A percentile compares a stretch with the other conserved stretches of the same genome.
Conservation (phyloP, 2,797 vertebrate species). For the Bradypodion ventrale region DNA sequence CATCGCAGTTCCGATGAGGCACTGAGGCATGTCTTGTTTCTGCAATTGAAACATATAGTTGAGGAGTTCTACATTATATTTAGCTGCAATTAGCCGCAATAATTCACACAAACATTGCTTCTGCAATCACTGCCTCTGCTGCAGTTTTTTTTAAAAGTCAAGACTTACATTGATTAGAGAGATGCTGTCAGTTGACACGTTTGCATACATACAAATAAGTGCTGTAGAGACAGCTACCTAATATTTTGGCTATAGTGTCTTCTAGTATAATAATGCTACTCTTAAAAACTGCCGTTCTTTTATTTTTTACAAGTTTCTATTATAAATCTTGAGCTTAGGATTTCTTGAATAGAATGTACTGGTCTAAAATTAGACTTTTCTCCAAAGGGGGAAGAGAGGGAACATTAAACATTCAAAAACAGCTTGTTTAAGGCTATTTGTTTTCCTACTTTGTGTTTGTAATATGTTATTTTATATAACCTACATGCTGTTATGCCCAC, state of each 20-base stretch:
- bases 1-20: too few relatives aligned
- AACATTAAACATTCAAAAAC: constrained; percentile 14
- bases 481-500: constrained; percentile 21
- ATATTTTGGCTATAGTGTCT: background rate
- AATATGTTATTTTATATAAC: constrained; percentile 18
- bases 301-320: background rate
- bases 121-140: too few relatives aligned
- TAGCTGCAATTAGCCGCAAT: too few relatives aligned
- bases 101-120: too few relatives aligned
- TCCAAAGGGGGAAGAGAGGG: background rate
- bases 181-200: too few relatives aligned
- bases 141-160: too few relatives aligned
- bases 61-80: too few relatives aligned
- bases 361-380: constrained; percentile 29
- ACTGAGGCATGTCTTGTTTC: too few relatives aligned
- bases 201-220: background rate
- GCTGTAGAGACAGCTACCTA: background rate
- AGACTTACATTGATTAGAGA: too few relatives aligned
- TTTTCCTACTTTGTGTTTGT: constrained; percentile 7
- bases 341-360: background rate
- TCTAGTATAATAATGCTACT: background rate
- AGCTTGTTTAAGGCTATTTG: background rate
- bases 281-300: background rate
- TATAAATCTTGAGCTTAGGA: background rate
- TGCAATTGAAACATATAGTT: too few relatives aligned